Percentiles rank a stretch among this genome's conserved stretches.
These are phyloP conservation scores for Sebastes jordani DNA, from an alignment of 2,797 vertebrate species.

Conservation along the genomic window DNA sequence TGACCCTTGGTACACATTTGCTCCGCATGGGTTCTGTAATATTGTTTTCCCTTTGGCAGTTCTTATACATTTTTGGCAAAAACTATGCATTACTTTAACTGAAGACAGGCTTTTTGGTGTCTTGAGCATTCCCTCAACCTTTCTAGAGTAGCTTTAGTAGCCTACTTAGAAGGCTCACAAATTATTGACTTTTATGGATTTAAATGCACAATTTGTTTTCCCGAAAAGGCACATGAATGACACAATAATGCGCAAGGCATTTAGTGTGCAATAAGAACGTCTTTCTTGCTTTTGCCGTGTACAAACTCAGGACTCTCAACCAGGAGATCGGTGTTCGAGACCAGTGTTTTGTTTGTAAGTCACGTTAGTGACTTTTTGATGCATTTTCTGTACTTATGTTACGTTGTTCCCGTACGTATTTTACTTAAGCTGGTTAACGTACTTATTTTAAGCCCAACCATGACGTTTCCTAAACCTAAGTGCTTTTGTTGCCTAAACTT, in stretches of 20 bases:
- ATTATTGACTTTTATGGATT: neutral
- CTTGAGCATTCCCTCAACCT: neutral
- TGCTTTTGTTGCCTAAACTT: no score
- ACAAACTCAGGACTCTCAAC: no score
- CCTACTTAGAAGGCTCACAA: neutral
- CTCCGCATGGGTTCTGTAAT: neutral
- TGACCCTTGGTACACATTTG: slow-evolving; percentile 20
- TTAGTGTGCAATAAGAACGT: no score
- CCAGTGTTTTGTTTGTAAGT: no score
- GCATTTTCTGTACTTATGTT: neutral
- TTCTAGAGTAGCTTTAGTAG: neutral
- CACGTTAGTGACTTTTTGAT: no score
- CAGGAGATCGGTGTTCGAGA: no score
- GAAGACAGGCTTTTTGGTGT: neutral
- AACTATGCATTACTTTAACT: neutral
- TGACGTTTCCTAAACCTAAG: neutral
- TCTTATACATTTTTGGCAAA: neutral
- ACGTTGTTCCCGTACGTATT: neutral
- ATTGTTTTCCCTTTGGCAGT: neutral
- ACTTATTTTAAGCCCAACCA: neutral
- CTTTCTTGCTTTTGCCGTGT: no score
- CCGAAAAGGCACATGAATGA: no score
- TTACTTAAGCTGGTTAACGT: neutral
- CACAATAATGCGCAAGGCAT: no score
- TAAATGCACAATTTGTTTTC: neutral